These are phyloP conservation scores for Spialia ferax DNA, from an alignment of 2,888 invertebrate species.

Conservation along the genomic window DNA sequence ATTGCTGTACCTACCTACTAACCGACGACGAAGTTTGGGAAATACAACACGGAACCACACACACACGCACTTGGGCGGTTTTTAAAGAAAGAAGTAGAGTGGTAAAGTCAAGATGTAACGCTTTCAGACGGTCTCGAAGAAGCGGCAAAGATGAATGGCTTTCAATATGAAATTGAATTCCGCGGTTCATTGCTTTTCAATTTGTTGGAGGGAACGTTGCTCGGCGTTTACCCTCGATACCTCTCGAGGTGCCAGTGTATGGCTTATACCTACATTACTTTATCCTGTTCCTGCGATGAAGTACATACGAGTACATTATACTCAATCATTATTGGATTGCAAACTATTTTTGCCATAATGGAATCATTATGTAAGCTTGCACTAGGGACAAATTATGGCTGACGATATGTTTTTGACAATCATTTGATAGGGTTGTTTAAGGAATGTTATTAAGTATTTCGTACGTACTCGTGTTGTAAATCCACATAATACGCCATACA, in stretches of 20 bases:
- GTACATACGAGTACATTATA: not conserved
- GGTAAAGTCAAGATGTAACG: constrained; percentile 81
- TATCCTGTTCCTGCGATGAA: constrained; percentile 1
- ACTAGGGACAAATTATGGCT: no score
- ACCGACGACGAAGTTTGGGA: no score
- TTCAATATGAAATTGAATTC: constrained; percentile 91
- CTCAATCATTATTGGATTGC: not conserved
- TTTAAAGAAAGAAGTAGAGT: constrained; percentile 73
- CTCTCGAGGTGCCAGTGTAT: constrained; percentile 67
- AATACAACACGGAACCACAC: not conserved
- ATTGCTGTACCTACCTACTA: no score
- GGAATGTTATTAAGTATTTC: no score
- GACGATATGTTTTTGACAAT: no score
- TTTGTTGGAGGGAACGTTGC: constrained; percentile 83
- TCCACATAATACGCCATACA: no score
- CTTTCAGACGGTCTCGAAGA: constrained; percentile 79
- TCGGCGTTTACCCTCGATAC: constrained; percentile 74
- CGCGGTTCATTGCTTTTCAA: constrained; percentile 89
- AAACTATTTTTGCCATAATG: not conserved
- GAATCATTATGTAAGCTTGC: no score
- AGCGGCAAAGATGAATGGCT: constrained; percentile 87
- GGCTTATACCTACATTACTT: constrained; percentile 23
- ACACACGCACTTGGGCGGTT: not conserved
- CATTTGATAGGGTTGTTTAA: no score
- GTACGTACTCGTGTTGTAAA: no score